phyloP scores from a whole-genome alignment of 2,797 vertebrate genomes.

The Meriones psammophilus region DNA sequence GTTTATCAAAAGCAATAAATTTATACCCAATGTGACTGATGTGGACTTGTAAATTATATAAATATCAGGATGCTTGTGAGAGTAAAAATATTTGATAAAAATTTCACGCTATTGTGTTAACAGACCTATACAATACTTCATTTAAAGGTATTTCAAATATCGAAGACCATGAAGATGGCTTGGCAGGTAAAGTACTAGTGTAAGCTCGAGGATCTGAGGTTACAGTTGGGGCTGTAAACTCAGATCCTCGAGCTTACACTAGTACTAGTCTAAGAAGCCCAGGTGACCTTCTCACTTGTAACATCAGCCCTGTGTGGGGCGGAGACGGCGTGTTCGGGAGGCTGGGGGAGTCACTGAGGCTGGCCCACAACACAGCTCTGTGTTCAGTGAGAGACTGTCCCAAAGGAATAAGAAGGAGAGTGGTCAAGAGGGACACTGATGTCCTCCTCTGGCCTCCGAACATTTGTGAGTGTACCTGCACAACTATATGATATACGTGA shows the following conservation, averaged over 20 bases:
- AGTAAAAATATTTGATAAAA: slow-evolving; percentile 1
- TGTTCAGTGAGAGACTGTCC: not conserved
- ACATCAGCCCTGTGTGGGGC: not conserved
- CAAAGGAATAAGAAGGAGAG: not conserved
- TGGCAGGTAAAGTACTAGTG: not conserved
- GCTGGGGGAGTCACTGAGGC: not conserved
- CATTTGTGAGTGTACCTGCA: not conserved
- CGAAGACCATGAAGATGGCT: not conserved
- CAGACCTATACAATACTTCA: not conserved
- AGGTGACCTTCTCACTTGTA: not conserved
- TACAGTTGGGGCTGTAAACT: too few species aligned
- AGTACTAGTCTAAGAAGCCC: too few species aligned
- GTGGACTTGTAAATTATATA: not conserved
- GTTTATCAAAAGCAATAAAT: slow-evolving; percentile 48
- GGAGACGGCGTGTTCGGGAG: not conserved
- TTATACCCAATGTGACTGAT: not conserved
- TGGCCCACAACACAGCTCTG: too few species aligned
- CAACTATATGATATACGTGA: not conserved
- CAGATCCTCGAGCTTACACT: too few species aligned
- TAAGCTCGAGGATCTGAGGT: not conserved
- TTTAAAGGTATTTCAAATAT: slow-evolving; percentile 26
- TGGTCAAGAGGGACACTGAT: too few species aligned
- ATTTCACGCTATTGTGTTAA: slow-evolving; percentile 3
- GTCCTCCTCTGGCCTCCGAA: not conserved
- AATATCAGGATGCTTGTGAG: not conserved